Percentiles rank a stretch among this genome's conserved stretches.
Conservation (phyloP, 2,888 invertebrate species). For the Tenthredo amoena region DNA sequence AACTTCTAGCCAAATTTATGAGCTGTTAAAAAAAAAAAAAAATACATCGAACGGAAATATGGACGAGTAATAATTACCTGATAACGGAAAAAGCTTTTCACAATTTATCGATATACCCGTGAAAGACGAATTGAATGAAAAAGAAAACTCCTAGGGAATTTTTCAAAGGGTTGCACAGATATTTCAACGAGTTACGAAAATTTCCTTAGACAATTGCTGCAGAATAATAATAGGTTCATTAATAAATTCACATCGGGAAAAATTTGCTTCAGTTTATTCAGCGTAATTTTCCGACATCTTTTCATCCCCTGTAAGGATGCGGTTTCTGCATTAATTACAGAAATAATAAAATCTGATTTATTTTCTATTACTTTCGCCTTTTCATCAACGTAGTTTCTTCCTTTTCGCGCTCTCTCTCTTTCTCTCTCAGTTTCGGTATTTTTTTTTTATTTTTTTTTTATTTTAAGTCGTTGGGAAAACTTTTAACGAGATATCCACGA, state of each 20-base stretch:
- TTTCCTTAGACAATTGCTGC: too few relatives aligned
- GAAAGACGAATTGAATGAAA: background rate
- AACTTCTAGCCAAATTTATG: too few relatives aligned
- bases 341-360: background rate
- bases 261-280: background rate
- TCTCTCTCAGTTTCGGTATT: background rate
- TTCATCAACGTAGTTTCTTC: background rate
- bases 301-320: background rate
- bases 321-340: background rate
- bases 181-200: too few relatives aligned
- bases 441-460: background rate
- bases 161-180: background rate
- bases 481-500: conserved; percentile 4
- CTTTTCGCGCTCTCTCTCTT: background rate
- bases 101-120: too few relatives aligned
- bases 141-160: background rate
- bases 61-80: too few relatives aligned
- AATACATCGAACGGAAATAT: too few relatives aligned
- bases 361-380: background rate
- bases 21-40: too few relatives aligned
- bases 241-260: too few relatives aligned
- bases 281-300: background rate
- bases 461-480: background rate
- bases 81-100: too few relatives aligned
- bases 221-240: too few relatives aligned